Evolutionary conservation across 2,797 vertebrate genomes (phyloP).

Genomic region (Pipistrellus pygmaeus): DNA sequence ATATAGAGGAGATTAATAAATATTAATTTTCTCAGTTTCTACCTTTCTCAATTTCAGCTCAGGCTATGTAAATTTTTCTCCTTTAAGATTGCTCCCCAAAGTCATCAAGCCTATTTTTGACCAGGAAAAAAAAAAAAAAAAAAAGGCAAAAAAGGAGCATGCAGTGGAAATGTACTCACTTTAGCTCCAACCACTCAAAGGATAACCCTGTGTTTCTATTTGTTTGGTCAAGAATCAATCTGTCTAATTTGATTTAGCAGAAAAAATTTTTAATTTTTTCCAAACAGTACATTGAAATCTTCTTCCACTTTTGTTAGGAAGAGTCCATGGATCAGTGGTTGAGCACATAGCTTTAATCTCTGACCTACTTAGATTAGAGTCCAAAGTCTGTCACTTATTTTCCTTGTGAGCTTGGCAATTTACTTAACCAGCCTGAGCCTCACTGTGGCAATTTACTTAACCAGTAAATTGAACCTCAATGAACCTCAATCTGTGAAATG

Average conservation of each 20-base stretch:
- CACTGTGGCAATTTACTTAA: not conserved
- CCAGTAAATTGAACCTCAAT: not conserved
- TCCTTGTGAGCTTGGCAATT: not conserved
- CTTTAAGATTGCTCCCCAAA: not conserved
- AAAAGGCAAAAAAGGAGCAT: not conserved
- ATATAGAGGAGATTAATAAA: not conserved
- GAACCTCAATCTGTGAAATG: constrained; percentile 20
- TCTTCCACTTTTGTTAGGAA: constrained; percentile 34
- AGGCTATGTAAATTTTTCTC: not conserved
- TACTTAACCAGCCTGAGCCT: not conserved
- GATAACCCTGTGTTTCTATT: constrained; percentile 14
- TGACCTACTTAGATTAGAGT: constrained; percentile 35
- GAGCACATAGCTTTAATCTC: constrained; percentile 30
- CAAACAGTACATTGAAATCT: not conserved
- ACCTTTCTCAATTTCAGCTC: not conserved
- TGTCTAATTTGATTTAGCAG: not conserved
- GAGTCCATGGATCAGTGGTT: not conserved
- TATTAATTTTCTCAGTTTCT: not conserved
- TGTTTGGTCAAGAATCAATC: constrained; percentile 46
- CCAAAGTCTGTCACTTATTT: constrained; percentile 48
- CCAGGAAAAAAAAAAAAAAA: constrained; percentile 8
- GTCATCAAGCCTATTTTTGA: constrained; percentile 64
- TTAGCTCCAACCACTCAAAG: not conserved
- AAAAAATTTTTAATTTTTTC: constrained; percentile 20
- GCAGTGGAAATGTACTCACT: constrained; percentile 36